Evolutionary conservation across 2,113 vertebrate species (phyloP), one percentile per base, ranked within the genome.

Genomic region (Emydocephalus ijimae): DNA sequence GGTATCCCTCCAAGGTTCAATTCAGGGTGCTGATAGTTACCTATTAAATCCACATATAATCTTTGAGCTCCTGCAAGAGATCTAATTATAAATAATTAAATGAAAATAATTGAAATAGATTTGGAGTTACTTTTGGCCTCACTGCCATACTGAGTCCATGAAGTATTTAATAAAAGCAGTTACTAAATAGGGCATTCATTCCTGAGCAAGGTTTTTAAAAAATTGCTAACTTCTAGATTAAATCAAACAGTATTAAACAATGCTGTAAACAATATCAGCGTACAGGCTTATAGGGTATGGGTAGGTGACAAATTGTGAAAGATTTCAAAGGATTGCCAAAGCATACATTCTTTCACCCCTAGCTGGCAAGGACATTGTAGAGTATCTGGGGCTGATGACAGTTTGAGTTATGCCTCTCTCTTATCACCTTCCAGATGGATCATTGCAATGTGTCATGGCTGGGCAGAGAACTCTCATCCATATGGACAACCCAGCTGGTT

Each of bases 401-500:
- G 87, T 64, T 89, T 88, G 87, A 92, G 91, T 92, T 92, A 92
- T 26, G 26, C 34, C 26, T 69, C 91, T 56, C 87, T 89, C 91
- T 92, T 88, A 92, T 89, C 91, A 92, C 91, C n/a, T 89, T 92
- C 91, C 91, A 92, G 87, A 92, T 92, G 91, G 91, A 92, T 81
- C 55, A 81, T 39, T 81, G 91, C 87, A 74, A 89, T 92, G 91
- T 92, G 61, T 92, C 91, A 92, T 89, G 43, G 59, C 87, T 88
- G 91, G 91, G 91, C 91, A 92, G 23, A 52, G 54, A 55, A 64
- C 87, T 92, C 91, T 81, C 87, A n/a, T 89, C 91, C 91, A 92
- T 92, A 92, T 92, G 91, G 91, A 56, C 87, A 92, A 92, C 61
- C 91, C 91, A 92, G 91, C 91, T 92, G 91, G 87, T 92, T 92